Base-by-base conservation (phyloP, 2,888 invertebrate species). In the Drosophila neonasuta region DNA sequence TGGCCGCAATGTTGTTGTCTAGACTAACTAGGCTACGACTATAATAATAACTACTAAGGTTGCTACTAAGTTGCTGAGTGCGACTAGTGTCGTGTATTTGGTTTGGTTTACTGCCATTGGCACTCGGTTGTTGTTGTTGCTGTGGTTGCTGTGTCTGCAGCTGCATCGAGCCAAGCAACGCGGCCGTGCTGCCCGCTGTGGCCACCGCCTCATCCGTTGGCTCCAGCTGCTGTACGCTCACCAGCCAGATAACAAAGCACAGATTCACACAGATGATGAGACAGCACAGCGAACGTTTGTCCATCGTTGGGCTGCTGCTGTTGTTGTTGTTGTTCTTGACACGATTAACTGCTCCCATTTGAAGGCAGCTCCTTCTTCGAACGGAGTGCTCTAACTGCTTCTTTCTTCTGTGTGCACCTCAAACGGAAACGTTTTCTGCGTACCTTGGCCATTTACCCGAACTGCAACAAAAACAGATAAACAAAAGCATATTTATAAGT, bases 231-330 rank as follows among this genome's bases (percentile, higher is more conserved):
- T 90, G 90, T 63, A 90, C 80, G 74, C 90, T 88, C 70, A 91
- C 89, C 75, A 89, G 86, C 91, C 91, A 91, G 85, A 91, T 81
- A 69, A 91, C 87, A 61, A 90, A 76, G 78, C 87, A 90, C 59
- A 91, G 68, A 71, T 90, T 90, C 50, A 91, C 79, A 68, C 88
- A 89, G 63, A 91, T 87, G 71, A 91, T 76, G 72, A 90, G 77
- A 68, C 82, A 88, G 82, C 89, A 87, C 76, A 91, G 69, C 54
- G 88, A 89, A 63, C 90, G 90, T 68, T 90, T 90, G 69, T 91
- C 90, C 84, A 90, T 90, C 88, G 89, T 91, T 81, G 71, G 44
- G 11, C 10, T 67, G 17, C 17, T 17, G 44, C 17, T 56, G 41
- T 11, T 50, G 48, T 2, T 62, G 49, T 9, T 50, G 39, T 34